Evolutionary conservation across 1,140 invertebrate species (phyloP), one percentile per base, ranked within the genome.

Genomic region (Drosophila kohkoa): DNA sequence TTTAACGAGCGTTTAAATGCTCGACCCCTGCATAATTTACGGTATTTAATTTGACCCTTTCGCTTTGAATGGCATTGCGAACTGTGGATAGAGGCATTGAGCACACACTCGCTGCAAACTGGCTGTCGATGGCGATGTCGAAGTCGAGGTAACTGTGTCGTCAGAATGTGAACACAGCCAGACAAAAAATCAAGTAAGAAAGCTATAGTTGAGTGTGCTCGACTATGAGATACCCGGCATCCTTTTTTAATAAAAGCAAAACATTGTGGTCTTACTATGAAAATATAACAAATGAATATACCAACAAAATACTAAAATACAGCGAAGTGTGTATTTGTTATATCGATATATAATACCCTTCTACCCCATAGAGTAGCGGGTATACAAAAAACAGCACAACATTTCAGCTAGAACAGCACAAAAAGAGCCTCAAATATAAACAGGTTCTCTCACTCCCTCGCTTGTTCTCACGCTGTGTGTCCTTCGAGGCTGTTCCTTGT

Each of bases 1-100:
- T 79, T 80, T 82, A 88, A 82, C 79, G 79, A 82, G 69, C 79
- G 13, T 77, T 87, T 86, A 79, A 86, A 82, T 76, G 82, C 67
- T 78, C 32, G 72, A 67, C 52, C 65, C 71, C 11, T 77, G 79
- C 79, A 82, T 86, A 86, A 86, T 79, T 87, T 80, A 88, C 77
- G 43, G 35, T 51, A 72, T 71, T 86, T 80, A 77, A 65, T 66
- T 77, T 77, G 83, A 82, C 82, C 83, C 77, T 88, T 87, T 87
- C 52, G 28, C 3, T 13, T 13, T 52, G 25, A 30, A 30, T 52
- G 25, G n/a, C 49, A 30, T 13, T 30, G 49, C 49, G 25, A 52
- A 52, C n/a, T 30, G 49, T 52, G 49, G 20, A 30, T 13, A 13
- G 49, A 28, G 46, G 46, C 3, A 20, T 16, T 48, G 3, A 20